phyloP scores from a whole-genome alignment of 2,888 invertebrate species.

The Nomada lathburiana region DNA sequence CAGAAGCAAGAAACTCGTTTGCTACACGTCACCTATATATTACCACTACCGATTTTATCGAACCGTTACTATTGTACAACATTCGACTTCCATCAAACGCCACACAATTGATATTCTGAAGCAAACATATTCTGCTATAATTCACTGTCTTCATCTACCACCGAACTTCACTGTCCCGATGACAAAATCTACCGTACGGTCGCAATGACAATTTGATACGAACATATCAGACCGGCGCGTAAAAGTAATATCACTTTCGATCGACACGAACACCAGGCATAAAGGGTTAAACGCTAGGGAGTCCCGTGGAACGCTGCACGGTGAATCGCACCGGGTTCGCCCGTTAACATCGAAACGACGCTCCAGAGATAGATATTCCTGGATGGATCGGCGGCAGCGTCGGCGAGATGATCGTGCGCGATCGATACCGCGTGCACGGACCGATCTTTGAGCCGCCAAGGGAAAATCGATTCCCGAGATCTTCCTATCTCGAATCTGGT shows the following conservation, averaged over 20 bases:
- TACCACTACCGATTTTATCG: slow-evolving; percentile 41
- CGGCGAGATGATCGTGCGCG: slow-evolving; percentile 56
- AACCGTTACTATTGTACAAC: slow-evolving; percentile 24
- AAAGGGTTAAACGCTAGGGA: not conserved
- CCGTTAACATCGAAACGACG: not conserved
- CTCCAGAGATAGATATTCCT: slow-evolving; percentile 30
- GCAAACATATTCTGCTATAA: no score
- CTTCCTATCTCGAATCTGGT: slow-evolving; percentile 70
- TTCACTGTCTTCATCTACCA: no score
- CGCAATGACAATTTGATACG: no score
- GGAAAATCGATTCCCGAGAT: slow-evolving; percentile 74
- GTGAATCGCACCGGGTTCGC: not conserved
- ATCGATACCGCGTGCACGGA: slow-evolving; percentile 57
- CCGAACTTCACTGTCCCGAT: no score
- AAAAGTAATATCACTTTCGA: no score
- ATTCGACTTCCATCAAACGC: slow-evolving; percentile 4
- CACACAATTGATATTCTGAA: not conserved
- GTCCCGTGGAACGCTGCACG: no score
- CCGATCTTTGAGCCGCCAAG: slow-evolving; percentile 51
- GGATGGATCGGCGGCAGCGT: slow-evolving; percentile 30
- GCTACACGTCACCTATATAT: slow-evolving; percentile 39
- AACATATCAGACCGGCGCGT: no score
- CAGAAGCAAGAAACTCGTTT: slow-evolving; percentile 53
- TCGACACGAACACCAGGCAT: no score
- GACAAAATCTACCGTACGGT: no score